Conservation (phyloP, 2,797 vertebrate genomes). For the Lindbergichthys nudifrons region DNA sequence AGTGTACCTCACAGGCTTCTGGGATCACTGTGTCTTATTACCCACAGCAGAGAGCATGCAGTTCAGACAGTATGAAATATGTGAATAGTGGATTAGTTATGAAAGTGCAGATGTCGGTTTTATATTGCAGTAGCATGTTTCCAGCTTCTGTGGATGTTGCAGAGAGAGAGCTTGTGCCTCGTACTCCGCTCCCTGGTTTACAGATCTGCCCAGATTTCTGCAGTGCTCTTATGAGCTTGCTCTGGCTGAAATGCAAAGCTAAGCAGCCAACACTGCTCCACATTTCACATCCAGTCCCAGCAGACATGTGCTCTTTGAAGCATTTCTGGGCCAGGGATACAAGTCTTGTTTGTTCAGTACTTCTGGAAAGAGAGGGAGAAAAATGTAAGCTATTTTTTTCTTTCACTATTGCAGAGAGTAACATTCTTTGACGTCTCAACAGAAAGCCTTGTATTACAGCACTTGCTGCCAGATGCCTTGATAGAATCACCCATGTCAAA, state of each 20-base stretch:
- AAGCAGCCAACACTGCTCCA: constrained; percentile 86
- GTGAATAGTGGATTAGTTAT: constrained; percentile 34
- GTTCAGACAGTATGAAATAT: constrained; percentile 42
- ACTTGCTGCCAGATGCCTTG: constrained; percentile 81
- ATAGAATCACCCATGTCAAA: constrained; percentile 86
- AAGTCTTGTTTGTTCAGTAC: constrained; percentile 86
- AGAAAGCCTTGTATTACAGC: constrained; percentile 82
- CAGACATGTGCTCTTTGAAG: constrained; percentile 88
- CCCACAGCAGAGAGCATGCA: constrained; percentile 27
- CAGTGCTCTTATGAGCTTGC: constrained; percentile 73
- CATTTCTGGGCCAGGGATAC: constrained; percentile 87
- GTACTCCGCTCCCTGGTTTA: constrained; percentile 40
- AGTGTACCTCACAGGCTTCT: constrained; percentile 37
- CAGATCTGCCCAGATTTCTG: constrained; percentile 74
- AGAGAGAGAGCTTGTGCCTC: constrained; percentile 34
- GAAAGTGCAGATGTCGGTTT: constrained; percentile 41
- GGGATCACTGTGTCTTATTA: constrained; percentile 58
- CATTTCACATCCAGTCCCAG: constrained; percentile 87
- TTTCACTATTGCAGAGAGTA: constrained; percentile 79
- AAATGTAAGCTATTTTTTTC: constrained; percentile 81
- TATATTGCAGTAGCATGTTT: constrained; percentile 42
- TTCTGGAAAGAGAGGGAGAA: constrained; percentile 67
- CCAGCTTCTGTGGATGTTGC: constrained; percentile 49
- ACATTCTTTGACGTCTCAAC: constrained; percentile 86
- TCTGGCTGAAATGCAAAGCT: constrained; percentile 86